phyloP scores from a whole-genome alignment of 2,797 vertebrate species.

The Onychomys torridus region DNA sequence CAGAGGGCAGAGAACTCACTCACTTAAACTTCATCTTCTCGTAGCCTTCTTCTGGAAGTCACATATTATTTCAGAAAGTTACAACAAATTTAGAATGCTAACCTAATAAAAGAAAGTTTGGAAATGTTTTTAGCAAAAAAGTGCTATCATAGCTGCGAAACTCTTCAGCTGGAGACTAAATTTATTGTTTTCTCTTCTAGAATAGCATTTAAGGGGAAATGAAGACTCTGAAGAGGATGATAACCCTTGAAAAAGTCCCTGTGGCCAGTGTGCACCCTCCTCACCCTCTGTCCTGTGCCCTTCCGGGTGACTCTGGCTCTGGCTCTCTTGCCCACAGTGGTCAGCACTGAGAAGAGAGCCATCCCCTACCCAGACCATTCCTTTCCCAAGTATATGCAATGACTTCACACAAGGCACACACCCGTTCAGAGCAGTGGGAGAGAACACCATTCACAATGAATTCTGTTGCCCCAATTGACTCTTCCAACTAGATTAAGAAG shows the following conservation, averaged over 20 bases:
- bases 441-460: neutral
- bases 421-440: neutral
- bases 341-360: neutral
- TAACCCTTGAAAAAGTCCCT: neutral
- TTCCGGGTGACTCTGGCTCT: neutral
- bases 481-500: neutral
- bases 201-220: neutral
- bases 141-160: neutral
- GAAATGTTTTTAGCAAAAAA: constrained; percentile 34
- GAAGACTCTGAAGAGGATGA: neutral
- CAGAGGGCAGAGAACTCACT: neutral
- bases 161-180: neutral
- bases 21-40: neutral
- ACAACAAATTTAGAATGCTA: constrained; percentile 31
- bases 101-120: neutral
- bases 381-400: neutral
- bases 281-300: neutral
- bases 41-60: neutral
- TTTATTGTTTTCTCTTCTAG: neutral
- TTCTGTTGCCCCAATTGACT: neutral
- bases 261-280: neutral
- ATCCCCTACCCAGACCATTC: neutral
- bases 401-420: neutral
- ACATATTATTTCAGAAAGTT: neutral
- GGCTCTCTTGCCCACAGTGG: neutral